Evolutionary conservation across 2,113 vertebrate genomes (phyloP), one percentile per base, ranked within the genome.

Genomic region (Cyanoramphus novaezelandiae): DNA sequence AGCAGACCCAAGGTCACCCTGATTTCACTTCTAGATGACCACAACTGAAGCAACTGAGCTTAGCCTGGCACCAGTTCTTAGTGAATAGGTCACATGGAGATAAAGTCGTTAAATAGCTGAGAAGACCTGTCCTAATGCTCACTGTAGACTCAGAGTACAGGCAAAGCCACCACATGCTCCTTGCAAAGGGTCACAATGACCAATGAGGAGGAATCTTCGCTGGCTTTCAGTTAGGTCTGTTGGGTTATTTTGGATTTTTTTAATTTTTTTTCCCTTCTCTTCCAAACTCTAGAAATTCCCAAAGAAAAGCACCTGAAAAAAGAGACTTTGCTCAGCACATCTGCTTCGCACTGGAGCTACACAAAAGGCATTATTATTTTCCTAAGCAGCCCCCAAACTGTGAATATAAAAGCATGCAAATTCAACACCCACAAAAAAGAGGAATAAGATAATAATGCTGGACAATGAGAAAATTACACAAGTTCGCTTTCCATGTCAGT

Each of bases 401-500:
- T 90, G 95, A 97, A 94, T 94, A 95, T 83, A 94, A 35, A 63
- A 94, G 55, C 43, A 89, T 92, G 96, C 65, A 93, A 84, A 91
- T 25, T 89, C 93, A 77, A 93, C 82, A 84, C 16, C 50, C 39
- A 71, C 52, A 82, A 91, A 97, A 90, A 60, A 82, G 35, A 90
- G 57, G 52, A 64, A 74, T 76, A 93, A 95, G 92, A 93, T 95
- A 93, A 96, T 88, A 91, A 93, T 57, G 46, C 53, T 53, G 68
- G 92, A 94, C 86, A 82, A 90, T 96, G 93, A 97, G 96, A 97
- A 97, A 97, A 97, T 47, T 46, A 31, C 62, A 69, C 68, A 76
- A 76, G 87, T 95, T 97, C 91, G 82, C 94, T 96, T 94, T 86
- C 92, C 94, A 94, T 97, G 97, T 97, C 97, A 96, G 87, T 91